Evolutionary conservation across 2,888 invertebrate species (phyloP).

Genomic region (Athalia rosae): DNA sequence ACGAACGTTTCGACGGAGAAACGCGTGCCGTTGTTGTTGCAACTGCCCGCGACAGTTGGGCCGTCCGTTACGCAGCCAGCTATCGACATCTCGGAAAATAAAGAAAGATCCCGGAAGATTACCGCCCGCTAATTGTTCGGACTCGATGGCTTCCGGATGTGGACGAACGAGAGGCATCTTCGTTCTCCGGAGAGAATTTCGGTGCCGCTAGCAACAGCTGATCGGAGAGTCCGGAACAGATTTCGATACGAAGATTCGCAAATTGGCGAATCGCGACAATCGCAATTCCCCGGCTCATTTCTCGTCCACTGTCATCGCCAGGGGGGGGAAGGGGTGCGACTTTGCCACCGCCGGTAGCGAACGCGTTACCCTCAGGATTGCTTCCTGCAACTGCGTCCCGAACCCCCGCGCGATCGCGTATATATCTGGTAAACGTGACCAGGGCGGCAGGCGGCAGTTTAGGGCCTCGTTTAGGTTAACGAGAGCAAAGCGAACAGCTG

Average conservation of each 20-base stretch:
- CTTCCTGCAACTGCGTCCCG: constrained; percentile 33
- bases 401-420: constrained; percentile 38
- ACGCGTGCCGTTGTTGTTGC: constrained; percentile 40
- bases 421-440: constrained; percentile 44
- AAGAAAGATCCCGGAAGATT: constrained; percentile 36
- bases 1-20: background rate
- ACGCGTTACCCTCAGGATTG: constrained; percentile 28
- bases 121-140: constrained; percentile 37
- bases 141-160: constrained; percentile 46
- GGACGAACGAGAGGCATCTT: too few relatives aligned
- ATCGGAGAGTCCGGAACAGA: too few relatives aligned
- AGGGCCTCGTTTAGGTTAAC: constrained; percentile 52
- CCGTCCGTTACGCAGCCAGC: constrained; percentile 8
- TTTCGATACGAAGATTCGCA: too few relatives aligned
- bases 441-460: constrained; percentile 42
- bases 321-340: too few relatives aligned
- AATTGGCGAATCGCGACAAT: too few relatives aligned
- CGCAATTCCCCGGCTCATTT: too few relatives aligned
- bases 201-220: too few relatives aligned
- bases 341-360: background rate
- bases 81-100: background rate
- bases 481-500: constrained; percentile 66
- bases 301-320: too few relatives aligned
- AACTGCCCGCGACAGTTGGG: constrained; percentile 38
- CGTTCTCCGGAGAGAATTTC: too few relatives aligned